Evolutionary conservation across 2,888 invertebrate genomes (phyloP), one percentile per base, ranked within the genome.

Genomic region (Autographa pulchrina): DNA sequence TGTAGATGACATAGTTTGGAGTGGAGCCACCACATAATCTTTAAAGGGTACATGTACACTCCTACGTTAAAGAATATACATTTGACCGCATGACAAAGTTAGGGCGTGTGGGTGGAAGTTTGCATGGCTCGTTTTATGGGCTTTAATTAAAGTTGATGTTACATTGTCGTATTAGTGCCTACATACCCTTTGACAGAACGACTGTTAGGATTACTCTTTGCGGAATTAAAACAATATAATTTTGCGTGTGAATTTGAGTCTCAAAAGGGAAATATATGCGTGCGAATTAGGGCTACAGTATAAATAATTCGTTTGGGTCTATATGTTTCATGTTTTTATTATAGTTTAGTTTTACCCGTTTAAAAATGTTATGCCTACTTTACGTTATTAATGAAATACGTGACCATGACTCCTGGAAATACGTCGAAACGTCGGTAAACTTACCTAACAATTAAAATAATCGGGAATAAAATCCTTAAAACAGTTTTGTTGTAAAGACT

Each of bases 131-230:
- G 77, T 84, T 86, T 88, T 86, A 86, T 85, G 77, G 80, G 79
- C 75, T 88, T 87, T 85, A 85, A 87, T 86, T 86, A 86, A 88
- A 85, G 78, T 78, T 68, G 72, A 74, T 80, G 80, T 74, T 71
- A 78, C 70, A 81, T 65, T 80, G 80, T 82, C 76, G 63, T 79
- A 80, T 79, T 80, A 82, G 82, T 82, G 71, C 66, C 66, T 68
- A 72, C 68, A 65, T 60, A 71, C 67, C 72, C 62, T 70, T 73
- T 73, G 71, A 72, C 62, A 68, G 60, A 72, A 75, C 71, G 72
- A 70, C 68, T 73, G 71, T 74, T 82, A 70, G 66, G 56, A 77
- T 74, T 80, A 72, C 74, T 74, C 69, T 80, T 74, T 75, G 79
- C 43, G 52, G 43, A 71, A 82, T 70, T 73, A 71, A 72, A 65